A percentile compares a stretch with the other conserved stretches of the same genome.
phyloP scores from a whole-genome alignment of 2,797 vertebrate genomes.

The Hyperoplus lanceolatus region DNA sequence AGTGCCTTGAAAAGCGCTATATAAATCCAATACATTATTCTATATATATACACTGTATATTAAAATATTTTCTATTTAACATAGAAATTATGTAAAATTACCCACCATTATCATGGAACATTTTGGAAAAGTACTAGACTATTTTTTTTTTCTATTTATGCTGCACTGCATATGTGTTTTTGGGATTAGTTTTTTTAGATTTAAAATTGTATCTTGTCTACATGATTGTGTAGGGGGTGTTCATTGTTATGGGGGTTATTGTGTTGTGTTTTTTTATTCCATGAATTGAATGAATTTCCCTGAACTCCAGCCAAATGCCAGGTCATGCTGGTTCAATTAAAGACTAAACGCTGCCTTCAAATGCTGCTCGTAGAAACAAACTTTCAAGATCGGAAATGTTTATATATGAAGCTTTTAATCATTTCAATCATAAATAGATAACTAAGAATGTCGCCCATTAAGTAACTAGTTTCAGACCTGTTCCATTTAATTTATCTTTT shows the following conservation, averaged over 20 bases:
- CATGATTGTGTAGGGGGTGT: neutral
- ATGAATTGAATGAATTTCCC: neutral
- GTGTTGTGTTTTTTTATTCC: neutral
- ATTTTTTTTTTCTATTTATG: too few species aligned
- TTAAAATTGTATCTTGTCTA: neutral
- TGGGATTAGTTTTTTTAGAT: neutral
- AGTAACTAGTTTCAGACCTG: neutral
- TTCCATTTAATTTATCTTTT: neutral
- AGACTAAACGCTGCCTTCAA: slow-evolving; percentile 28
- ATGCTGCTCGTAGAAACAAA: slow-evolving; percentile 1
- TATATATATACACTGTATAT: too few species aligned
- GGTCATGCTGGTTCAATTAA: slow-evolving; percentile 2
- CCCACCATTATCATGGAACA: neutral
- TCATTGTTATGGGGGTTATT: neutral
- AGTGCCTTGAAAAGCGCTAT: too few species aligned
- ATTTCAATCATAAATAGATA: neutral
- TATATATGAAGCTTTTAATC: too few species aligned
- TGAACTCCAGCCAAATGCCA: neutral
- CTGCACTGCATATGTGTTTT: neutral
- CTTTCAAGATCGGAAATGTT: neutral
- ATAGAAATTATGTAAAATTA: neutral
- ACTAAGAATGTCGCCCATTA: neutral
- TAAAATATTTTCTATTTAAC: neutral
- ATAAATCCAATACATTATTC: too few species aligned
- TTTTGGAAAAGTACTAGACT: too few species aligned